phyloP scores from a whole-genome alignment of 2,797 vertebrate species.

The Melanotaenia parkinsoni region DNA sequence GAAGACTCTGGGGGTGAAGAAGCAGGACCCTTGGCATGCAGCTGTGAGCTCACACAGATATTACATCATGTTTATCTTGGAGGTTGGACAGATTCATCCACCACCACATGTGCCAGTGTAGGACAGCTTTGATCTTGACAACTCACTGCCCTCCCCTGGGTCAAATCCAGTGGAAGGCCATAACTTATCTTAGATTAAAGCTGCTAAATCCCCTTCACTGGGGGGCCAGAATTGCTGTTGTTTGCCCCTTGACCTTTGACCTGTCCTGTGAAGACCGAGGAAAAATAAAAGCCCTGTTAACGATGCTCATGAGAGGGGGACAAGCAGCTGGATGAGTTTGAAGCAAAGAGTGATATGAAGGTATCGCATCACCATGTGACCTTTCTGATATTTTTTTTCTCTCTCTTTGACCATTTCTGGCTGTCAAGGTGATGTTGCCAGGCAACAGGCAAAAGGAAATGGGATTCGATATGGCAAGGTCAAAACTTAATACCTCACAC shows the following conservation, averaged over 20 bases:
- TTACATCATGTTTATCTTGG: slow-evolving; percentile 66
- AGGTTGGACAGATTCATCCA: slow-evolving; percentile 15
- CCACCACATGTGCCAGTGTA: slow-evolving; percentile 33
- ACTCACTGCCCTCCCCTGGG: slow-evolving; percentile 51
- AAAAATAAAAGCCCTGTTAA: slow-evolving; percentile 36
- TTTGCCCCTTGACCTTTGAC: slow-evolving; percentile 59
- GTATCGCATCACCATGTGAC: slow-evolving; percentile 29
- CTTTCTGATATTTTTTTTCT: slow-evolving; percentile 34
- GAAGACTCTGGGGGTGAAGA: slow-evolving; percentile 42
- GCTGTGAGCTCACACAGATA: slow-evolving; percentile 47
- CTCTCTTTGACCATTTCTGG: slow-evolving; percentile 34
- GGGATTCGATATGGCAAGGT: slow-evolving; percentile 68
- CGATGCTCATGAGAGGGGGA: not conserved
- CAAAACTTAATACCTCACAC: slow-evolving; percentile 59
- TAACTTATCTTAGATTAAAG: slow-evolving; percentile 70
- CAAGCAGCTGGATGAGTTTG: slow-evolving; percentile 19
- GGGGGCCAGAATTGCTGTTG: slow-evolving; percentile 35
- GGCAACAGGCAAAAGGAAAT: slow-evolving; percentile 61
- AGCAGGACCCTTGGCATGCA: slow-evolving; percentile 41
- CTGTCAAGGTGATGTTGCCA: slow-evolving; percentile 56
- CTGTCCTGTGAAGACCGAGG: slow-evolving; percentile 25
- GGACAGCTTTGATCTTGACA: slow-evolving; percentile 65
- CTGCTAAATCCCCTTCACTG: slow-evolving; percentile 36
- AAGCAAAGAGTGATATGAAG: slow-evolving; percentile 29
- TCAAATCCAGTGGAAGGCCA: slow-evolving; percentile 53